Evolutionary conservation across 2,888 invertebrate species (phyloP), one percentile per base, ranked within the genome.

Genomic region (Formica aserva): DNA sequence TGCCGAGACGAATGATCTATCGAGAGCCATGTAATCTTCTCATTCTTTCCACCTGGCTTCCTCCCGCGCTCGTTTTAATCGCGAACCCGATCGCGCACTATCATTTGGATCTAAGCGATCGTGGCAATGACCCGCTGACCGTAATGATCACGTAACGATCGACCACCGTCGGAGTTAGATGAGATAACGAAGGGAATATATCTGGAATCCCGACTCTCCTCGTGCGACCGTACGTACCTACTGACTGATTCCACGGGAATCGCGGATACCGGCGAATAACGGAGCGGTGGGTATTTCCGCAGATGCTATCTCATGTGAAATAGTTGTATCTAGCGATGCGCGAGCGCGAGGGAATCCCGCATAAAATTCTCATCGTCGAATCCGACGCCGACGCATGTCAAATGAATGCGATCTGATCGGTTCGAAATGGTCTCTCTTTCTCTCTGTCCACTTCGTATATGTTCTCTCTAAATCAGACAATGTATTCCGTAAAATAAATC

Each of bases 61-160:
- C 81, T 86, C 78, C 66, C 77, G 62, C 84, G 86, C 72, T 85
- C 85, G 88, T 92, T 93, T 93, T 92, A 92, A 93, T 93, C 91
- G 91, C 90, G 86, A 88, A 13, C 82, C 83, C 87, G 90, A 91
- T 91, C 88, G 88, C 87, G 81, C 89, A 89, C 91, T 92, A 92
- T 93, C 92, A 91, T 91, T 87, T 86, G 69, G 92, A 92, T 93
- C 92, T 92, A 92, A 92, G 90, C 89, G 92, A 92, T 92, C 91
- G 91, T 92, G 93, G 93, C 93, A 94, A 93, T 94, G 94, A 94
- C 94, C 93, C 91, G 91, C 83, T 92, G 91, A 92, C 92, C 92
- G 91, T 91, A 91, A 91, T 89, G 92, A 92, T 92, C 92, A 86
- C 84, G 89, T 91, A 92, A 92, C 91, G 90, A 92, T 91, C 92